Base-by-base conservation (phyloP, 53 echinoderm and acorn worm genomes). In the Hippasteria phrygiana region DNA sequence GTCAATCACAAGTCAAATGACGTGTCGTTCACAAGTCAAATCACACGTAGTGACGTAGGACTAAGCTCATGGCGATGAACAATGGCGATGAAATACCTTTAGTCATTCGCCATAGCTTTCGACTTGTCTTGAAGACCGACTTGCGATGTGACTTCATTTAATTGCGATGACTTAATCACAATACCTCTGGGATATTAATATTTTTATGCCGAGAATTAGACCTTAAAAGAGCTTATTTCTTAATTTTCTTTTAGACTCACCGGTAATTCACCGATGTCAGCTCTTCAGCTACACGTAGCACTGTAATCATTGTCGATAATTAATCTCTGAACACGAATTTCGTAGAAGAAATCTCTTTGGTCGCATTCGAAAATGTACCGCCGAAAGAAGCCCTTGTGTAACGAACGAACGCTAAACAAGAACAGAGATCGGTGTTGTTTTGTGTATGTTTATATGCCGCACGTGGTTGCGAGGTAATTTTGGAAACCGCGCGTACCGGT, bases 401-500 rank as follows among this genome's bases (percentile, higher is more conserved):
- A 51, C 51, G 51, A 51, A 51, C 51, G 51, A 51, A 51, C 51
- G 51, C 51, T 51, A 2, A 51, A 59, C 59, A 59, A 59, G 59
- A 59, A 59, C 59, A 59, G 59, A 59, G n/a, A 59, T 59, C 3
- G 59, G 26, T 26, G n/a, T n/a, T 59, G 59, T 20, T 59, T 59
- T 59, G 22, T 59, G 3, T 59, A 24, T 59, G 59, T 24, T 24
- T 59, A 5, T 59, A 18, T 59, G 59, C 59, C n/a, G n/a, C n/a
- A 59, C 59, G 26, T 59, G 59, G 59, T 59, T 59, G 59, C 59
- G 59, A 59, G n/a, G 59, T 24, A 26, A 59, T 59, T 59, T n/a
- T 18, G 59, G 26, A 9, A 59, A 59, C 22, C 59, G 59, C 59
- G 59, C 59, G 59, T 59, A n/a, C n/a, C n/a, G n/a, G n/a, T n/a